Evolutionary conservation across 2,888 invertebrate genomes (phyloP), one percentile per base, ranked within the genome.

Genomic region (Megamerina dolium): DNA sequence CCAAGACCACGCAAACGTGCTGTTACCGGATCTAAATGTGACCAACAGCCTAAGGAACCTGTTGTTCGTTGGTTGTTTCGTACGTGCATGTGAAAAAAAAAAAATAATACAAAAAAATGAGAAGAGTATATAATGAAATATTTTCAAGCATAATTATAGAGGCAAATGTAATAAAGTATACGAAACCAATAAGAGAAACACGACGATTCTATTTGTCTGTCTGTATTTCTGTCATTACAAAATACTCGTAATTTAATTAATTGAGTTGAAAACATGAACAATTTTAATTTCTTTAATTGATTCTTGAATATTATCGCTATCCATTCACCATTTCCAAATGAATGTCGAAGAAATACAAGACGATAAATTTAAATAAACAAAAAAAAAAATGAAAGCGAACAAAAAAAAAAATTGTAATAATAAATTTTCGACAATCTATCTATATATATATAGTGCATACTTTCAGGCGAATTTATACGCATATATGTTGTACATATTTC

Each of bases 21-120:
- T 37, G 75, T 76, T 37, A 75, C 74, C 31, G 72, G 71, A 58
- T 73, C 72, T 37, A 76, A 68, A 56, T 77, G 78, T 14, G 79
- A 77, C 82, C 82, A 82, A 59, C 82, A 82, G 26, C 80, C 79
- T 37, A 77, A 72, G 9, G 78, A 77, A 51, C 78, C 78, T 78
- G 52, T 30, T n/a, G n/a, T n/a, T n/a, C n/a, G n/a, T n/a, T n/a
- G 14, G 16, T 27, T 27, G 13, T 13, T 27, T 10, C 5, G 3
- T 27, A 27, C 10, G 5, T n/a, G 16, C 10, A 31, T 5, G 16
- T 14, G 31, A 5, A 16, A 5, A 31, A 13, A 32, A 32, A 20
- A 36, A 19, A 20, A 31, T 12, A 41, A 34, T 3, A 17, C 17
- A n/a, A n/a, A 21, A 32, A 23, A 27, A n/a, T n/a, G n/a, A 20